Percentiles rank a stretch among this genome's conserved stretches.
Conservation (phyloP, 1,140 invertebrate genomes). For the Piezodorus guildinii region DNA sequence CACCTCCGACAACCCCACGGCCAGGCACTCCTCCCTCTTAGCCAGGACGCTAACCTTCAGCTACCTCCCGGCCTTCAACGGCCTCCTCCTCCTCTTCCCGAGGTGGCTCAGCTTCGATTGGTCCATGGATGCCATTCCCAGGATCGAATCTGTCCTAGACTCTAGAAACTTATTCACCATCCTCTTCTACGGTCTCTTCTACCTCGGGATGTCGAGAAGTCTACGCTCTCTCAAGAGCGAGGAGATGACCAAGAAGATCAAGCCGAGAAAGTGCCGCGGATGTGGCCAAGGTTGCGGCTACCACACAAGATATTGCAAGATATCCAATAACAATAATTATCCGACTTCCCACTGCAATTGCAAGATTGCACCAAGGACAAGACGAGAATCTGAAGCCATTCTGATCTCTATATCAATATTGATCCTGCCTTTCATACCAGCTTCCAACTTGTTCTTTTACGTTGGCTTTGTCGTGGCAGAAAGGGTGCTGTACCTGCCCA, state of each 20-base stretch:
- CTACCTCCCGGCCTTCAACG: constrained; percentile 79
- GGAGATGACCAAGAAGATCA: neutral
- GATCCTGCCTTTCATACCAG: constrained; percentile 83
- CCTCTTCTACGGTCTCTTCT: constrained; percentile 45
- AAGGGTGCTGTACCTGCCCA: constrained; percentile 87
- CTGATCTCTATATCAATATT: constrained; percentile 50
- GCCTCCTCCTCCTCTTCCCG: constrained; percentile 69
- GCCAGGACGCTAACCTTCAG: constrained; percentile 71
- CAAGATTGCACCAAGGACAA: neutral
- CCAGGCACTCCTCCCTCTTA: constrained; percentile 55
- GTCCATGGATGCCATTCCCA: constrained; percentile 87
- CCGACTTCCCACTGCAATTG: constrained; percentile 6
- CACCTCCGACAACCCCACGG: constrained; percentile 80
- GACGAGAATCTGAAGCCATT: constrained; percentile 17
- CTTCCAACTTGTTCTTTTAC: constrained; percentile 87
- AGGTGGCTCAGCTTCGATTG: constrained; percentile 82
- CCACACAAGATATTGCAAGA: constrained; percentile 31
- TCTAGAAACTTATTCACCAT: constrained; percentile 57
- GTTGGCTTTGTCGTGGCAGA: constrained; percentile 96
- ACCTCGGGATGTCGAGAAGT: constrained; percentile 17
- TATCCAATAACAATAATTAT: constrained; percentile 37
- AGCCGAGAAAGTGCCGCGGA: constrained; percentile 12
- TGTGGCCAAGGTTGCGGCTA: constrained; percentile 11
- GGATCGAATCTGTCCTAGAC: constrained; percentile 61
- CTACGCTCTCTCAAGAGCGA: neutral